Evolutionary conservation across 2,888 invertebrate species (phyloP).

Genomic region (Spicauda simplicius): DNA sequence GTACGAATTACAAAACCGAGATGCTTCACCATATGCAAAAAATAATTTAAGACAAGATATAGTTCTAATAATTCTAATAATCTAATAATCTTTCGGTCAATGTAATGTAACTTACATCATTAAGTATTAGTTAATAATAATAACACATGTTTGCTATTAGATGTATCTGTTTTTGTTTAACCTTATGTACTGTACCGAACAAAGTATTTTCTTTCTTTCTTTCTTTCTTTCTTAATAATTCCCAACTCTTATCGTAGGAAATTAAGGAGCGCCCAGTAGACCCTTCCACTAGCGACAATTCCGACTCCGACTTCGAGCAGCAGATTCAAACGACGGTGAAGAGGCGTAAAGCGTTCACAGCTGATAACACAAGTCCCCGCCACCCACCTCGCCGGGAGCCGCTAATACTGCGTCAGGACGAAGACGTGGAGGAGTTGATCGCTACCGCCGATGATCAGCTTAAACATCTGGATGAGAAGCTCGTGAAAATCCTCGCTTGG

Average conservation of each 20-base stretch:
- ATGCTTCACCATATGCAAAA: too few relatives aligned
- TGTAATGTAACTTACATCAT: too few relatives aligned
- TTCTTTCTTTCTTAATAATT: too few relatives aligned
- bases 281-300: constrained; percentile 27
- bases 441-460: constrained; percentile 18
- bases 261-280: constrained; percentile 18
- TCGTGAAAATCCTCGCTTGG: constrained; percentile 90
- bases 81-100: too few relatives aligned
- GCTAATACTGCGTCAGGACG: constrained; percentile 52
- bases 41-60: too few relatives aligned
- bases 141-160: too few relatives aligned
- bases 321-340: constrained; percentile 17
- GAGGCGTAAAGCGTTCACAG: constrained; percentile 21
- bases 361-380: neutral
- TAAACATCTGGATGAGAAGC: constrained; percentile 84
- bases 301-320: constrained; percentile 27
- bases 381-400: constrained; percentile 44
- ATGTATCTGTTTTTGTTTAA: too few relatives aligned
- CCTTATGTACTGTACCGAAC: too few relatives aligned
- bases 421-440: constrained; percentile 43
- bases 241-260: neutral
- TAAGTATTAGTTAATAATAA: too few relatives aligned
- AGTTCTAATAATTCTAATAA: too few relatives aligned
- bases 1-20: too few relatives aligned
- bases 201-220: too few relatives aligned